A percentile compares a stretch with the other conserved stretches of the same genome.
These are phyloP conservation scores for Phaenicophaeus curvirostris DNA, from an alignment of 2,797 vertebrate genomes.

Conservation along the genomic window DNA sequence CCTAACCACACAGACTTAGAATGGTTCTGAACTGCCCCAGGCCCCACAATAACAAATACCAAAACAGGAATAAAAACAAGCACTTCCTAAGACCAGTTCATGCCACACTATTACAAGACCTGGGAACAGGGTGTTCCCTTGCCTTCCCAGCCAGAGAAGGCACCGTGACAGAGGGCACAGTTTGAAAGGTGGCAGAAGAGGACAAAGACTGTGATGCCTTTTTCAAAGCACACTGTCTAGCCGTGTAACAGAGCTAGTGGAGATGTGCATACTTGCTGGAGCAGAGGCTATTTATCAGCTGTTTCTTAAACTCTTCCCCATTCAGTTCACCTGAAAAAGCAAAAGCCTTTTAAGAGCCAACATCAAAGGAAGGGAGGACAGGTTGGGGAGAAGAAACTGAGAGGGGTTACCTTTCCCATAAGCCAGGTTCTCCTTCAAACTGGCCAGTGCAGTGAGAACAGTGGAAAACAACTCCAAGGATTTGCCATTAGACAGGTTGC, in stretches of 20 bases:
- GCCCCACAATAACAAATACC: background rate
- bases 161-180: background rate
- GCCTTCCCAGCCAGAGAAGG: background rate
- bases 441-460: constrained; percentile 86
- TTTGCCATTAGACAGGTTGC: constrained; percentile 87
- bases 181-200: background rate
- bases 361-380: background rate
- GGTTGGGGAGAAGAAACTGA: background rate
- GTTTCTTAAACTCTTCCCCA: constrained; percentile 94
- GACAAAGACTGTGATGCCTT: background rate
- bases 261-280: constrained; percentile 84
- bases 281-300: constrained; percentile 93
- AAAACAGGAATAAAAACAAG: background rate
- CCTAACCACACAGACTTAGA: background rate
- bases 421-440: constrained; percentile 81
- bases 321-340: constrained; percentile 86
- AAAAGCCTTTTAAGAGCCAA: background rate
- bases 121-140: background rate
- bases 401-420: constrained; percentile 87
- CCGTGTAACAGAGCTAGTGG: background rate
- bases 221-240: background rate
- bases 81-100: background rate
- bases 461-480: constrained; percentile 95
- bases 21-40: background rate
- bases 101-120: background rate